Conservation (phyloP, 2,113 vertebrate genomes). For the Hippocampus comes region DNA sequence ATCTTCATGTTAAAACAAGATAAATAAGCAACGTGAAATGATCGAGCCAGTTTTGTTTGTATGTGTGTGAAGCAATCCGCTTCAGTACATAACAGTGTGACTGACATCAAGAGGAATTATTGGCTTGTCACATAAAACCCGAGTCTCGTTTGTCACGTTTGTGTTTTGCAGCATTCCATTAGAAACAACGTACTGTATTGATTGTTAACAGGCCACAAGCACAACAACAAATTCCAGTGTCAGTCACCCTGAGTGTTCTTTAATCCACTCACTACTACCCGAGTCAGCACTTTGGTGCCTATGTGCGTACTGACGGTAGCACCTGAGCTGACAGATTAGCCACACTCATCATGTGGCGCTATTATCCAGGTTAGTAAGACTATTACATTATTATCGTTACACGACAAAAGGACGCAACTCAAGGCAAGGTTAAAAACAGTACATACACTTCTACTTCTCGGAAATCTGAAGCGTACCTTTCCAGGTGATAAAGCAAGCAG, state of each 20-base stretch:
- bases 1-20: no score
- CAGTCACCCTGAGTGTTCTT: constrained; percentile 41
- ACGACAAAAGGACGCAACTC: constrained; percentile 14
- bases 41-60: no score
- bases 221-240: constrained; percentile 33
- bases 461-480: background rate
- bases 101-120: no score
- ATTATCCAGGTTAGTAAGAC: constrained; percentile 57
- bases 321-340: constrained; percentile 69
- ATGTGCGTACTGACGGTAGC: constrained; percentile 38
- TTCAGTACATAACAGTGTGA: background rate
- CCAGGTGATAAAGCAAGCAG: no score
- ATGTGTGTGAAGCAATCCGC: background rate
- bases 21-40: no score
- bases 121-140: background rate
- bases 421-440: constrained; percentile 9
- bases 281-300: constrained; percentile 53
- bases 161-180: background rate
- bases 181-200: constrained; percentile 1
- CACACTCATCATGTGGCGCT: constrained; percentile 7
- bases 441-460: background rate
- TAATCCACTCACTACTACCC: constrained; percentile 31
- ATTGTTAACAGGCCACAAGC: constrained; percentile 17
- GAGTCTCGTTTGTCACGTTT: background rate
- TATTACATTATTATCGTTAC: constrained; percentile 38